Conservation (phyloP, 2,888 invertebrate species). For the Galerucella pusilla region DNA sequence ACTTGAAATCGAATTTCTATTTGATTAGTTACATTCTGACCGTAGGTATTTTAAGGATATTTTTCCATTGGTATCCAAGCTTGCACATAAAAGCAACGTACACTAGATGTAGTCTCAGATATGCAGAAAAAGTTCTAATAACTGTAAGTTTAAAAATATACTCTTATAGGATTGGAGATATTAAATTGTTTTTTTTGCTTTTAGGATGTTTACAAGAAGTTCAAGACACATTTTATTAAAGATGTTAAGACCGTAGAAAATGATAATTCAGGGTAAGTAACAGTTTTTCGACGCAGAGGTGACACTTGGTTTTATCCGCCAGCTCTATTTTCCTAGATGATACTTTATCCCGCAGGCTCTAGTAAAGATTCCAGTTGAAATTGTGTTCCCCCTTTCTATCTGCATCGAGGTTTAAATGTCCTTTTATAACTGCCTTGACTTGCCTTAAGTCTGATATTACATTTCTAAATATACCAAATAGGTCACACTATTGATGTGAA, state of each 20-base stretch:
- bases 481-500: too few species aligned
- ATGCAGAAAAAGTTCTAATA: slow-evolving; percentile 83
- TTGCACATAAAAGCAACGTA: slow-evolving; percentile 81
- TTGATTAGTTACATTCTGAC: slow-evolving; percentile 75
- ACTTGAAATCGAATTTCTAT: slow-evolving; percentile 64
- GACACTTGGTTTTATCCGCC: too few species aligned
- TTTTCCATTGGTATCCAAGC: slow-evolving; percentile 91
- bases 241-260: slow-evolving; percentile 67
- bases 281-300: too few species aligned
- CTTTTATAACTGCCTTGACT: too few species aligned
- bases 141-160: slow-evolving; percentile 66
- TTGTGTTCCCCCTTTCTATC: too few species aligned
- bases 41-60: slow-evolving; percentile 80
- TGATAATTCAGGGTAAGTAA: slow-evolving; percentile 68
- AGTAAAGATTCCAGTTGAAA: too few species aligned
- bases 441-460: too few species aligned
- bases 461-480: too few species aligned
- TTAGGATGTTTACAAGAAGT: slow-evolving; percentile 82
- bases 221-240: slow-evolving; percentile 77
- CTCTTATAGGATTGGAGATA: background rate
- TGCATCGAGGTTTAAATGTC: too few species aligned
- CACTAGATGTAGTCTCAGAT: slow-evolving; percentile 73
- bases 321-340: too few species aligned
- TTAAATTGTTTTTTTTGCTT: slow-evolving; percentile 43
- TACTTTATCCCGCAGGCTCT: too few species aligned